These are phyloP conservation scores for Sclerurus mexicanus DNA, from an alignment of 2,113 vertebrate species.

Conservation along the genomic window DNA sequence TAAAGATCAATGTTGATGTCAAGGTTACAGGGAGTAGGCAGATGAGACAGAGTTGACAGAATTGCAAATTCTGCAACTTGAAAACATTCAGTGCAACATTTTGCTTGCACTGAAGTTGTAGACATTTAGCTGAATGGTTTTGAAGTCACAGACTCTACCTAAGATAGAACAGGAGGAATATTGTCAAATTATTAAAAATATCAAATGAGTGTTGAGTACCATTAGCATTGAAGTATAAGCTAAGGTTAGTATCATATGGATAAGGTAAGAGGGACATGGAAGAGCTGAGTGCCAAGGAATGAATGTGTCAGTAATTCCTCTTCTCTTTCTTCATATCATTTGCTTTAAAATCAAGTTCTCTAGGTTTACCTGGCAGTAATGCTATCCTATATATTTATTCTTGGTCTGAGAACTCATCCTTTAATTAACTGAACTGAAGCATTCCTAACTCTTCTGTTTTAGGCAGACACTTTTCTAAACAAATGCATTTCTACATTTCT, in stretches of 20 bases:
- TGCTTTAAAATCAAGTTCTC: background rate
- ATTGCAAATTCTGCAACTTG: background rate
- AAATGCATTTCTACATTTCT: background rate
- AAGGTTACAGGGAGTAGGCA: background rate
- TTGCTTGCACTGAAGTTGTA: background rate
- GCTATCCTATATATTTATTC: background rate
- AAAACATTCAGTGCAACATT: too few species aligned
- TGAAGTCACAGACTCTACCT: background rate
- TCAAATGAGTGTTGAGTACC: background rate
- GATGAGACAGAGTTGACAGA: background rate
- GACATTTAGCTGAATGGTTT: background rate
- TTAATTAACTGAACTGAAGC: background rate
- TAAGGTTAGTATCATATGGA: background rate
- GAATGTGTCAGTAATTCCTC: background rate
- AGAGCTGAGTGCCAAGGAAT: background rate
- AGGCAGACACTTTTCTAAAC: background rate
- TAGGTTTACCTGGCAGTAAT: background rate
- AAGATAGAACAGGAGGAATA: background rate
- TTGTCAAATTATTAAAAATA: background rate
- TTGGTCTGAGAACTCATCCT: background rate
- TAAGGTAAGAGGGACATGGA: background rate
- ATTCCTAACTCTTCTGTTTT: background rate
- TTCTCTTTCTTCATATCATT: background rate
- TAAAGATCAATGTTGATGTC: background rate
- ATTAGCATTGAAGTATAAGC: background rate